Conservation (phyloP, 2,888 invertebrate species). For the Idaea biselata region DNA sequence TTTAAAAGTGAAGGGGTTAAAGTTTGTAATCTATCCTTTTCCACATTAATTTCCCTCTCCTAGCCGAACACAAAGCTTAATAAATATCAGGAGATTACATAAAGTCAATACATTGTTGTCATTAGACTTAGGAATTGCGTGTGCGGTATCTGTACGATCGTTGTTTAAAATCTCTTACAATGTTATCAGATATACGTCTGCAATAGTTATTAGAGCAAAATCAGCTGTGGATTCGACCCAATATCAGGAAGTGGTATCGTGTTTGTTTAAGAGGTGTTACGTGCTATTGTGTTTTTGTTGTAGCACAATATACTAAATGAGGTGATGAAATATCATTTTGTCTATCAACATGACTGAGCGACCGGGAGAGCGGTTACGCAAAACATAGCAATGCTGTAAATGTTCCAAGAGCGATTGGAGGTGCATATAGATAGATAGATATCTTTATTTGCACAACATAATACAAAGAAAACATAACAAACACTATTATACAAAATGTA, state of each 20-base stretch:
- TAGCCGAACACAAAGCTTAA: background rate
- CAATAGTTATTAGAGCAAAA: constrained; percentile 45
- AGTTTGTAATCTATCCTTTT: background rate
- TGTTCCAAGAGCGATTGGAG: no score
- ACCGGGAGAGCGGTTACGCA: no score
- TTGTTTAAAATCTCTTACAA: background rate
- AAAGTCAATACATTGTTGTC: constrained; percentile 6
- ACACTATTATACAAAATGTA: no score
- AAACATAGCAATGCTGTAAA: no score
- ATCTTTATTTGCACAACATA: no score
- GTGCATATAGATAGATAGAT: no score
- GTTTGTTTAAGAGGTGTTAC: constrained; percentile 13
- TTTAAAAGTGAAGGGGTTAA: background rate
- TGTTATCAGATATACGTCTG: constrained; percentile 13
- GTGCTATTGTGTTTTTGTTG: constrained; percentile 8
- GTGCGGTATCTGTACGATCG: background rate
- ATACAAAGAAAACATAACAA: no score
- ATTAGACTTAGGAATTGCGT: constrained; percentile 6
- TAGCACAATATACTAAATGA: background rate
- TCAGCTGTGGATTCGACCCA: constrained; percentile 42
- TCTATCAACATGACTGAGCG: background rate
- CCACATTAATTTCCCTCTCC: background rate
- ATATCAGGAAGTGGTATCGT: constrained; percentile 9
- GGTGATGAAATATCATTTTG: background rate
- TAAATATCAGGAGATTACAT: background rate